Evolutionary conservation across 2,113 vertebrate species (phyloP), one percentile per base, ranked within the genome.

Genomic region (Haemorhous mexicanus): DNA sequence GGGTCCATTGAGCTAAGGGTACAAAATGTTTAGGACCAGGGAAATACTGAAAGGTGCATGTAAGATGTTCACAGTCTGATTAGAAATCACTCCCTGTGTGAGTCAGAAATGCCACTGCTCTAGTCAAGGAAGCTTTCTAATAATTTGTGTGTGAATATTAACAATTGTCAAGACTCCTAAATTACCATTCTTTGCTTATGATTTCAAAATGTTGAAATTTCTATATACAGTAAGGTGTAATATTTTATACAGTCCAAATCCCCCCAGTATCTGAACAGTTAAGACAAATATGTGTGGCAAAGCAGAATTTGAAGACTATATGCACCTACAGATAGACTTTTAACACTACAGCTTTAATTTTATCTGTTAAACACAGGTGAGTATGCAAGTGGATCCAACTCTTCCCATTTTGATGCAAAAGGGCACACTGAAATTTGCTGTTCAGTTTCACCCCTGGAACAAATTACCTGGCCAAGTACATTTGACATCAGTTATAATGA

Each of bases 401-500:
- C 50, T 74, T 73, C 26, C 39, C 39, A 58, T 74, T 90, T 53
- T 74, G n/a, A 73, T 82, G 55, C 35, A 89, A 67, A 95, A 85
- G 6, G 10, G 32, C 56, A 70, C 50, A 26, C 12, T 68, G 58
- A 67, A 83, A 89, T 87, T 89, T 89, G 78, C 93, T 93, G 28
- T 62, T 96, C 21, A 59, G 4, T 80, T 89, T 94, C 56, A 72
- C 55, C 63, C 56, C 33, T 41, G 24, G 52, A 96, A 96, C 73
- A 94, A 94, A 70, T 73, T 92, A 87, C 78, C 68, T 19, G 39
- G 93, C 18, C 56, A 87, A 76, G 75, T 80, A 90, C 13, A 85
- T 74, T 30, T 81, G 85, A 56, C 84, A 87, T 79, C 83, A 90
- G 64, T n/a, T 93, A 24, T 56, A 93, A 97, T 24, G 27, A 92